A percentile compares a stretch with the other conserved stretches of the same genome.
These are phyloP conservation scores for Drosophila stalkeri DNA, from an alignment of 2,888 invertebrate species.

Conservation along the genomic window DNA sequence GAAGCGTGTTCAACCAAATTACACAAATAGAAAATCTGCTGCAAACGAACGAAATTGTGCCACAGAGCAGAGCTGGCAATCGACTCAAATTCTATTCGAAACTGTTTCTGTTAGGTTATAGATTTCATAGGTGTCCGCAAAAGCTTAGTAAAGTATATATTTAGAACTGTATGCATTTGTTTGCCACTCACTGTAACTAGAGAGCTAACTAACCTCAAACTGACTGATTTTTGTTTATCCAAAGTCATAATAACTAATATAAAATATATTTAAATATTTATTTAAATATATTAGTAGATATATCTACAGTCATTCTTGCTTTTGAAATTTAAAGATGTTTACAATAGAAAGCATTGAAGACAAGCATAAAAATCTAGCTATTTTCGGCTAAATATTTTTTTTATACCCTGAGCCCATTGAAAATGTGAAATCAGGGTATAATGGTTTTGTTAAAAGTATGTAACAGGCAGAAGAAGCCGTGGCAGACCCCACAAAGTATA, in stretches of 20 bases:
- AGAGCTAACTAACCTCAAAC: background rate
- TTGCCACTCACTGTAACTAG: background rate
- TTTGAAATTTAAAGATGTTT: background rate
- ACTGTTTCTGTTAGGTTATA: constrained; percentile 1
- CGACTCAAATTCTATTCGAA: background rate
- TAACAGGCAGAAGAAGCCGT: too few species aligned
- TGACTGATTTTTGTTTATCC: background rate
- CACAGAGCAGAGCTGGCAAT: background rate
- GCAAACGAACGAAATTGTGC: background rate
- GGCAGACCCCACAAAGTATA: too few species aligned
- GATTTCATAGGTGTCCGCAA: background rate
- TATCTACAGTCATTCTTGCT: background rate
- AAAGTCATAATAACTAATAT: too few species aligned
- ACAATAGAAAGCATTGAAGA: too few species aligned
- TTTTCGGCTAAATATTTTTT: too few species aligned
- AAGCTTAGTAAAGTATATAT: background rate
- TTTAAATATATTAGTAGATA: too few species aligned
- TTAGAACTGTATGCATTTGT: too few species aligned
- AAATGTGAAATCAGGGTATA: too few species aligned
- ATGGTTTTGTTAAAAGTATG: too few species aligned
- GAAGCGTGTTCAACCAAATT: background rate
- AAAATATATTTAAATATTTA: too few species aligned
- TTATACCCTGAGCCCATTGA: too few species aligned
- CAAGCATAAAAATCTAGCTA: too few species aligned
- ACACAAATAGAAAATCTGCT: background rate